These are phyloP conservation scores for Meiosimyza platycephala DNA, from an alignment of 2,888 invertebrate genomes.

Conservation along the genomic window DNA sequence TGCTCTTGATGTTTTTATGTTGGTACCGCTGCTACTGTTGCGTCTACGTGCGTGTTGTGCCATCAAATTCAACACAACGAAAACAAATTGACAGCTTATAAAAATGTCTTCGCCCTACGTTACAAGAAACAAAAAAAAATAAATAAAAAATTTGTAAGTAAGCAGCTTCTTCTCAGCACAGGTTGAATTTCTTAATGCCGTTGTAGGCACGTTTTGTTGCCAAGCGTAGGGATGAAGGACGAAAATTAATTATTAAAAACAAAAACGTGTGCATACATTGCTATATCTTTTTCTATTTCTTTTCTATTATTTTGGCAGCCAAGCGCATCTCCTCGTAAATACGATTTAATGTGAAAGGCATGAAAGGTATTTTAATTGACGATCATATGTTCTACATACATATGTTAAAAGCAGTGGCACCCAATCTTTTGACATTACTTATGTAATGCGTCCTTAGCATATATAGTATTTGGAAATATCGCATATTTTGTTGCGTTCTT, in stretches of 20 bases:
- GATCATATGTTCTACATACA: too few species aligned
- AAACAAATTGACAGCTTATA: slow-evolving; percentile 63
- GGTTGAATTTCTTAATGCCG: slow-evolving; percentile 6
- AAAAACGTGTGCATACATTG: slow-evolving; percentile 19
- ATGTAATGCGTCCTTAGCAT: too few species aligned
- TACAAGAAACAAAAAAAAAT: not conserved
- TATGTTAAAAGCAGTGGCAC: too few species aligned
- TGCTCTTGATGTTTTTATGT: too few species aligned
- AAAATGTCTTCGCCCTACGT: slow-evolving; percentile 47
- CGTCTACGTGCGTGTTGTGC: slow-evolving; percentile 11
- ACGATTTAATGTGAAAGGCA: too few species aligned
- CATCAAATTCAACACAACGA: slow-evolving; percentile 38
- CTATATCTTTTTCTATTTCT: not conserved
- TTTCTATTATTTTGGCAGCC: not conserved
- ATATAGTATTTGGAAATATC: too few species aligned
- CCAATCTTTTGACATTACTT: too few species aligned
- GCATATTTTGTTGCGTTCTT: too few species aligned
- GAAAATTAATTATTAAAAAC: slow-evolving; percentile 29
- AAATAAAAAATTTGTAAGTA: not conserved
- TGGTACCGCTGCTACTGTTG: not conserved
- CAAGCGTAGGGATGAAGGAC: slow-evolving; percentile 4
- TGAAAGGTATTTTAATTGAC: too few species aligned
- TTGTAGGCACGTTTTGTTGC: not conserved
- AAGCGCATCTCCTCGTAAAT: not conserved
- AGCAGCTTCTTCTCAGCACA: not conserved